Base-by-base conservation (phyloP, 2,797 vertebrate species). In the Danio choprae region DNA sequence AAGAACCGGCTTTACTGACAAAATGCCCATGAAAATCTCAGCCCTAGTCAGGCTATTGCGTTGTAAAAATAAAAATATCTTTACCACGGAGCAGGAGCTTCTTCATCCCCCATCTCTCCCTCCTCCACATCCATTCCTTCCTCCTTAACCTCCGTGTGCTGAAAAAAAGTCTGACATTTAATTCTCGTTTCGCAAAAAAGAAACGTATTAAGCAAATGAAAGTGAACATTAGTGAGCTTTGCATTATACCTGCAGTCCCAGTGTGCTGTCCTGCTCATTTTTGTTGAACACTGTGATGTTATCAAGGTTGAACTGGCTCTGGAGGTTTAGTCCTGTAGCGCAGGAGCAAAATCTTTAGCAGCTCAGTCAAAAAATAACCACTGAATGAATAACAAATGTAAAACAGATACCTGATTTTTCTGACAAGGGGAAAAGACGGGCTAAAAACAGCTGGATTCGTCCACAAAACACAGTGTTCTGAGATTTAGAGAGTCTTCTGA, bases 381-480 rank as follows among this genome's bases (percentile, higher is more conserved):
- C 29, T 29, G 3, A 29, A 29, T 29, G 44, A 13, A 60, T 5
- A 12, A 15, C 2, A 7, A 43, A 18, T 76, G 18, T 18, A 4
- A 15, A 36, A 48, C 29, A 18, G 1, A 20, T 88, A 99, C 98
- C 98, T 84, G 98, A 99, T 85, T 99, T 99, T 86, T 99, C 98
- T 9, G 98, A 99, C 81, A 99, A 93, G 0, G 98, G 98, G 88
- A 99, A 99, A 83, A 99, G 94, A 5, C 98, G 95, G 38, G 98
- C 98, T 84, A 99, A 91, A 88, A 99, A 99, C 4, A 99, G 94
- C 59, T 99, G 98, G 89, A 99, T 99, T 88, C 98, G 93, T 84
- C 98, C 98, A 88, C 98, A 99, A 89, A 99, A 99, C 4, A 99
- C 98, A 0, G 98, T 99, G 80, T 99, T 99, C 90, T 99, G 98